Evolutionary conservation across 2,888 invertebrate genomes (phyloP), one percentile per base, ranked within the genome.

Genomic region (Drosophila subquinaria): DNA sequence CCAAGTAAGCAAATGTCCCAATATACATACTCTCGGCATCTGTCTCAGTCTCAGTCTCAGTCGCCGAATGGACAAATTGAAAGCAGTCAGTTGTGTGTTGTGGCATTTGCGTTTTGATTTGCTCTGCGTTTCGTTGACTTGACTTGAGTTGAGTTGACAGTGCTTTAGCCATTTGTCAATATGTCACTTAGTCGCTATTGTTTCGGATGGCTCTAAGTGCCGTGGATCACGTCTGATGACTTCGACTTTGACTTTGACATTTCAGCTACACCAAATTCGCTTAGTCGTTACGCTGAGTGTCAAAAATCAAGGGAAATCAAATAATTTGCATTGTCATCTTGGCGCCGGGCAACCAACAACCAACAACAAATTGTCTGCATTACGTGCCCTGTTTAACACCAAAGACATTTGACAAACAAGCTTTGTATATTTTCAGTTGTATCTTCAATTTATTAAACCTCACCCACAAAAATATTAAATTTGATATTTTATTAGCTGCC

Each of bases 131-230:
- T 5, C 23, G 53, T 47, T 59, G 64, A 20, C 57, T 20, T 55
- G 64, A 20, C 56, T 17, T 17, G 17, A 17, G 17, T 17, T 20
- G 20, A 20, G 20, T 17, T 48, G 63, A 11, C 57, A 55, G 47
- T 62, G 38, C 48, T 51, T 59, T 38, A 73, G 73, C 70, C 82
- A 81, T 82, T 82, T 73, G 69, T 82, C 82, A 82, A 82, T 78
- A 76, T 82, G 82, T 81, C 82, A 82, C 85, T 88, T 84, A 84
- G 79, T 66, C 36, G 71, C 75, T 61, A 68, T 71, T 74, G 77
- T 74, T 86, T 65, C 42, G 48, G 27, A 27, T 27, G 27, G 33
- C 63, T 60, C 80, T 69, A 62, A 76, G 82, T 76, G 72, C 11
- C 45, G 38, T 45, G 45, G 27, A 42, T 67, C 57, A 55, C 53